Base-by-base conservation (phyloP, 1,140 invertebrate species). In the Pectinophora gossypiella region DNA sequence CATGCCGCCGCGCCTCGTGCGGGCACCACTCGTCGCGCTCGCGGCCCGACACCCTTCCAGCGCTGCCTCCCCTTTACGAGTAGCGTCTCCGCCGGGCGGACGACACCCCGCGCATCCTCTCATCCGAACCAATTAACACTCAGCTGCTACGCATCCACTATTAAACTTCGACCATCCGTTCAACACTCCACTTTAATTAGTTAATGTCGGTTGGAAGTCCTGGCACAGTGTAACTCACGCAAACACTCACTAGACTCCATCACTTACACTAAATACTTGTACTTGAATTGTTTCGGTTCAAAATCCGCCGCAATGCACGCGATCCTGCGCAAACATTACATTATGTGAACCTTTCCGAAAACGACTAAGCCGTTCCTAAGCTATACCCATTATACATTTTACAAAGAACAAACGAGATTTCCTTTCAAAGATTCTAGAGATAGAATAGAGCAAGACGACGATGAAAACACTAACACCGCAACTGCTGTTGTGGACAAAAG, bases 11-110 rank as follows among this genome's bases (percentile, higher is more conserved):
- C 72, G 79, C 79, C 80, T 84, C 80, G 72, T 86, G 80, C 82
- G 70, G 71, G 77, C 82, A 86, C 80, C 80, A 83, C 54, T 82
- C 78, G 71, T 85, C 81, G 55, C 81, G 75, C 81, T 83, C 83
- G 70, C 80, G 78, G 46, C 83, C 80, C 80, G 83, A 86, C 83
- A 86, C 83, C 78, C 82, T 84, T 76, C 69, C 72, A 68, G 64
- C 76, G 66, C 58, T 52, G 53, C 50, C 56, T 53, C 66, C 69
- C 62, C 61, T 58, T 56, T 51, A 15, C 51, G 70, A 67, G 72
- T 82, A 84, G 77, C 77, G 72, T 71, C 72, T 71, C 68, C 78
- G 73, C 76, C 68, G 61, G 66, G 68, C 68, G 56, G 62, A 69
- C 51, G 56, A 58, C 60, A 66, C 58, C 67, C 61, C 74, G 71